Percentiles rank a stretch among this genome's conserved stretches.
Conservation (phyloP, 2,797 vertebrate genomes). For the Chrysocyon brachyurus region DNA sequence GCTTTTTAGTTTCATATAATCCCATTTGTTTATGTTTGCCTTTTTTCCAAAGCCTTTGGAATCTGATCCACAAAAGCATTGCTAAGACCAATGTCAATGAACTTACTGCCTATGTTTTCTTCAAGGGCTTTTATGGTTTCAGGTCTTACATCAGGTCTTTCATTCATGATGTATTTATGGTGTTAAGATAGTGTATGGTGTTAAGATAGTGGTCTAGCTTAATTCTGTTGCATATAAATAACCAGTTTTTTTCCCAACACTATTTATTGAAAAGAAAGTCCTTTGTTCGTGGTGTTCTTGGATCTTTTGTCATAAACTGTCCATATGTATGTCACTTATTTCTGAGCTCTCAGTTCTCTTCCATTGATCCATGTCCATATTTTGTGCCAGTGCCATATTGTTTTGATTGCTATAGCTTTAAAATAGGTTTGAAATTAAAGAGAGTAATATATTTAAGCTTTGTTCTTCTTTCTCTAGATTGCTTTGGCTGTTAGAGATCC, state of each 20-base stretch:
- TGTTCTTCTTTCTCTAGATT: not conserved
- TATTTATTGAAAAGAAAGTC: not conserved
- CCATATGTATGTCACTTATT: not conserved
- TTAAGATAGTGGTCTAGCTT: not conserved
- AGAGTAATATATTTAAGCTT: not conserved
- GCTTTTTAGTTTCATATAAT: not conserved
- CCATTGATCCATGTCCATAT: not conserved
- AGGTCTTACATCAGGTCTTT: not conserved
- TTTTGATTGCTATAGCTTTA: not conserved
- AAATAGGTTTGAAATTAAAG: not conserved
- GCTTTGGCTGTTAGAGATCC: not conserved
- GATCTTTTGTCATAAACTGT: not conserved
- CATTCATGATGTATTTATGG: too few relatives aligned
- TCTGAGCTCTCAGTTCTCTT: not conserved
- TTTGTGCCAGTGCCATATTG: not conserved
- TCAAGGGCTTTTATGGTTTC: not conserved
- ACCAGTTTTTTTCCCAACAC: not conserved
- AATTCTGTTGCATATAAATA: not conserved
- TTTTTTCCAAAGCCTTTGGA: not conserved
- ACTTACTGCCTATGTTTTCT: not conserved
- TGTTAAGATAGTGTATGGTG: not conserved
- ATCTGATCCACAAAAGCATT: not conserved
- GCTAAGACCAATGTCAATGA: not conserved
- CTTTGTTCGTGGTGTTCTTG: not conserved
- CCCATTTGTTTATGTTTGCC: not conserved